Conservation (phyloP, 2,113 vertebrate species). For the Coreoperca whiteheadi region DNA sequence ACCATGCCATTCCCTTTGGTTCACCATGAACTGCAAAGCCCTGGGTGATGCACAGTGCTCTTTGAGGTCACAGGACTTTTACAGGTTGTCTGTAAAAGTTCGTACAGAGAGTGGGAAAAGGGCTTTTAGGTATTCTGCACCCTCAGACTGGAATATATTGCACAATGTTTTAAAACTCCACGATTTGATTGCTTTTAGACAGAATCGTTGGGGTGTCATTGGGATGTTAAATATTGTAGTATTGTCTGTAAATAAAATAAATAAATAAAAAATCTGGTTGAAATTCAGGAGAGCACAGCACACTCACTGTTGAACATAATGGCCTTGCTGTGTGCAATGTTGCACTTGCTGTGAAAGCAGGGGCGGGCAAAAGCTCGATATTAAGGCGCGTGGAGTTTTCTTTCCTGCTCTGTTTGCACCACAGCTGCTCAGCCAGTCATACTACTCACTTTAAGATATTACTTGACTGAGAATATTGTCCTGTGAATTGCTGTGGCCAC, state of each 20-base stretch:
- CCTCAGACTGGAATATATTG: too few relatives aligned
- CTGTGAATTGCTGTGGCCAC: neutral
- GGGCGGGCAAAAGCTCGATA: neutral
- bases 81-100: too few relatives aligned
- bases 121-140: too few relatives aligned
- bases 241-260: too few relatives aligned
- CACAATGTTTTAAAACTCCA: neutral
- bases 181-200: neutral
- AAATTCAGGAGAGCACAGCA: neutral
- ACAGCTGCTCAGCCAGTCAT: neutral
- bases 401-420: neutral
- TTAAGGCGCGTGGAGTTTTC: neutral
- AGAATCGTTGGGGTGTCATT: neutral
- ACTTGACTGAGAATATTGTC: neutral
- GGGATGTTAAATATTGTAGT: too few relatives aligned
- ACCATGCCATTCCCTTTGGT: too few relatives aligned
- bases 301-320: neutral
- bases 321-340: neutral
- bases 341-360: neutral
- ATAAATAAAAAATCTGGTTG: neutral
- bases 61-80: too few relatives aligned
- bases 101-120: too few relatives aligned
- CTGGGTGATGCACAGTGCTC: too few relatives aligned
- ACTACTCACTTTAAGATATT: neutral
- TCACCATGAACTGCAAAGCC: too few relatives aligned